A percentile compares a stretch with the other conserved stretches of the same genome.
These are phyloP conservation scores for Saccopteryx bilineata DNA, from an alignment of 2,113 vertebrate species.

Conservation along the genomic window DNA sequence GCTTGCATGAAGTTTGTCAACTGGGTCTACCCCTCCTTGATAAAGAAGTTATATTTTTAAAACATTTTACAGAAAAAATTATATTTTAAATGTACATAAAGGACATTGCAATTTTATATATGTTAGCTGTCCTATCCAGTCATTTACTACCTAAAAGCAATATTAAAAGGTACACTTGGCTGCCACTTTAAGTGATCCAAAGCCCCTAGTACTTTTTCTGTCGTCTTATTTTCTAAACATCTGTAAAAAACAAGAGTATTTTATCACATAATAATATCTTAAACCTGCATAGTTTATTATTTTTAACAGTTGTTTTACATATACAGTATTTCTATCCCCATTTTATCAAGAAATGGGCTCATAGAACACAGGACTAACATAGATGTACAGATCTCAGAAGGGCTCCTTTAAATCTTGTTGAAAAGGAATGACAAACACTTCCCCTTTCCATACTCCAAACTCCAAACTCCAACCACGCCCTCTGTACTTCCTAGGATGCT, in stretches of 20 bases:
- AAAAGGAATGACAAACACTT: neutral
- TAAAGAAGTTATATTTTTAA: conserved; percentile 40
- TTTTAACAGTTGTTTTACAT: neutral
- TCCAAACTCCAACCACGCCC: neutral
- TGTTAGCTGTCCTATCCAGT: neutral
- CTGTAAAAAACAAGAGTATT: neutral
- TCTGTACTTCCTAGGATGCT: neutral
- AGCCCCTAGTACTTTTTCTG: neutral
- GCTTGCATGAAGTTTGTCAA: conserved; percentile 46
- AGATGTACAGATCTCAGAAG: neutral
- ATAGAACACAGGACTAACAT: neutral
- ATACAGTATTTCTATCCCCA: neutral
- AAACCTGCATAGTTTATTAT: neutral
- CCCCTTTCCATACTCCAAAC: neutral
- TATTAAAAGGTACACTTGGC: neutral
- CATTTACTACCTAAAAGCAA: neutral
- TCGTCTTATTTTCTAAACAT: conserved; percentile 51
- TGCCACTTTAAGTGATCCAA: neutral
- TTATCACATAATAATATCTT: neutral
- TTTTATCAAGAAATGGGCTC: conserved; percentile 44
- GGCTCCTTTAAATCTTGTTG: neutral
- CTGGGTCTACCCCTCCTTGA: neutral
- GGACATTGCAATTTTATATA: neutral
- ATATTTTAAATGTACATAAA: neutral
- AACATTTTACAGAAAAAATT: neutral